Percentiles rank a stretch among this genome's conserved stretches.
Conservation (phyloP, 2,888 invertebrate genomes). For the Tenthredo livida region DNA sequence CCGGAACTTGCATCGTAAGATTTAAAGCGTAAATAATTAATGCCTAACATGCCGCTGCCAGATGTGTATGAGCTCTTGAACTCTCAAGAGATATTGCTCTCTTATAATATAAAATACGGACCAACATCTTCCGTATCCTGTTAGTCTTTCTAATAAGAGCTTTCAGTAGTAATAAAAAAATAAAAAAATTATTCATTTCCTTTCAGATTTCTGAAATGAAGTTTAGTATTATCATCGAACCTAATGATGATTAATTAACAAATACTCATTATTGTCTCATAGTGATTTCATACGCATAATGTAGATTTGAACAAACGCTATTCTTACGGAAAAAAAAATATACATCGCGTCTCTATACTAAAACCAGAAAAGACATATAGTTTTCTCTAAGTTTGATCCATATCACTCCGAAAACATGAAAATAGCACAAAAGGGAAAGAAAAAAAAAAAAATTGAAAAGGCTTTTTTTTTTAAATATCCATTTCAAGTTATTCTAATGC, state of each 20-base stretch:
- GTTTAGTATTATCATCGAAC: neutral
- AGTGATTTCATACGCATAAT: neutral
- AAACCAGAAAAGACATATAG: no score
- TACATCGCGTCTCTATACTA: neutral
- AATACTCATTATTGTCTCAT: neutral
- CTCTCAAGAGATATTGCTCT: conserved; percentile 24
- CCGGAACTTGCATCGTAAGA: conserved; percentile 32
- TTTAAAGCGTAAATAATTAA: conserved; percentile 33
- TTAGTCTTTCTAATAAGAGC: neutral
- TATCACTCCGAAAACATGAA: no score
- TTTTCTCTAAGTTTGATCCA: no score
- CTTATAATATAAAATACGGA: neutral
- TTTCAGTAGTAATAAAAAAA: neutral
- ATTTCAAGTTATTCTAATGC: no score
- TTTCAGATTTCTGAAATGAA: neutral
- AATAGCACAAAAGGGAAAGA: no score
- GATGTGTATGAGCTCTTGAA: conserved; percentile 35
- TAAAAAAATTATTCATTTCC: neutral
- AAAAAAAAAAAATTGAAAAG: no score
- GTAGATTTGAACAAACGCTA: neutral
- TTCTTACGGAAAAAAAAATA: neutral
- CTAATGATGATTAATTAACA: neutral
- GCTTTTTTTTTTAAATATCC: no score
- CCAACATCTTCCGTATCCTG: conserved; percentile 31
- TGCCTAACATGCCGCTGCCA: conserved; percentile 29